Evolutionary conservation across 1,140 invertebrate species (phyloP), one percentile per base, ranked within the genome.

Genomic region (Brachystomella parvula): DNA sequence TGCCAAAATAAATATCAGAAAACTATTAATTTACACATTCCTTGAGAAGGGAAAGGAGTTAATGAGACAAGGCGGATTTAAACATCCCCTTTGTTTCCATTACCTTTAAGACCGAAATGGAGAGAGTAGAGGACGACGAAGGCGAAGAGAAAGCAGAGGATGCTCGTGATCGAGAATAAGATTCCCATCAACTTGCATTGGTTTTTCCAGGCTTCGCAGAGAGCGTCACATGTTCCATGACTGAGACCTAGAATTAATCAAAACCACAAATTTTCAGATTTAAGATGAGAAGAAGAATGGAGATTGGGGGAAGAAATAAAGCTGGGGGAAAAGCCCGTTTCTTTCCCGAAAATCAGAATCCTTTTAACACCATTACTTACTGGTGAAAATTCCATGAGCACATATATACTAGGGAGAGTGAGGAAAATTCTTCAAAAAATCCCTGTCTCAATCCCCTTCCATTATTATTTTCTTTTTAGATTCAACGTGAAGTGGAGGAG

Each of bases 151-250:
- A 73, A 58, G 61, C 72, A 71, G 56, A 73, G 72, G n/a, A 71
- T 67, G 47, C 69, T 71, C 47, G 72, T 71, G 33, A 73, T 73
- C 31, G 72, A 73, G 62, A 73, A 73, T 32, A 73, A 65, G 47
- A 73, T 73, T 30, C 72, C 72, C 72, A 73, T 73, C 65, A 73
- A 67, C 67, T 73, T 73, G 67, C 72, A 73, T 57, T 73, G 72
- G 35, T 73, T 69, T 47, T 68, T 71, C 69, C 69, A 71, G 12
- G 72, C 72, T 63, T 69, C 72, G 56, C 72, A 73, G 32, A 73
- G 53, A 12, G 72, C 72, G 65, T 73, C 69, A 66, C 72, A 73
- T 64, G 71, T 66, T 47, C 70, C 63, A 64, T 69, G 68, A 60
- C 65, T 66, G 17, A 64, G 64, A 21, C 68, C 68, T 72, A 53